phyloP scores from a whole-genome alignment of 2,113 vertebrate species.

The Prochilodus magdalenae region DNA sequence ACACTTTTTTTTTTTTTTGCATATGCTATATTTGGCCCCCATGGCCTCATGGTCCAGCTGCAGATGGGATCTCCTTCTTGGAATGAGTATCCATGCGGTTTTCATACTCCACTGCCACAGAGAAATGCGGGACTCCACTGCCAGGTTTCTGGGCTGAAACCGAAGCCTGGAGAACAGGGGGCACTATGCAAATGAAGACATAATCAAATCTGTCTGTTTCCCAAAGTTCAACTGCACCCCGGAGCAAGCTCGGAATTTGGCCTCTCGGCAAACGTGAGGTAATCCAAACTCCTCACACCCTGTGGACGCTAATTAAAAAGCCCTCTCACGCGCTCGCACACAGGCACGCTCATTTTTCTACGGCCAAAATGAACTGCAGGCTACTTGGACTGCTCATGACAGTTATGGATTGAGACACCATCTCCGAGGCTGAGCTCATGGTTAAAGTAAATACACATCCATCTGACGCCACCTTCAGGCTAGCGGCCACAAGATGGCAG shows the following conservation, averaged over 20 bases:
- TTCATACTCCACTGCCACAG: constrained; percentile 61
- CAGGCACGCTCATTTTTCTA: neutral
- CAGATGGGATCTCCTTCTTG: constrained; percentile 57
- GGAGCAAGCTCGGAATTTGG: constrained; percentile 41
- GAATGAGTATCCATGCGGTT: constrained; percentile 61
- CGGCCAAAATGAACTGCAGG: neutral
- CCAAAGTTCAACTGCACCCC: constrained; percentile 61
- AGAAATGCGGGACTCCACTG: constrained; percentile 58
- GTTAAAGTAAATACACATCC: neutral
- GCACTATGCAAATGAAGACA: constrained; percentile 60
- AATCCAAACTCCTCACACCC: constrained; percentile 46
- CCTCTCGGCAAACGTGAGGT: constrained; percentile 31
- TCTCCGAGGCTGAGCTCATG: neutral
- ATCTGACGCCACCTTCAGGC: neutral
- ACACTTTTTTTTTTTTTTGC: constrained; percentile 19
- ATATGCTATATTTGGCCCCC: constrained; percentile 34
- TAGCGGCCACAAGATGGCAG: constrained; percentile 62
- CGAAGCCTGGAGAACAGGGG: constrained; percentile 33
- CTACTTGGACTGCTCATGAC: neutral
- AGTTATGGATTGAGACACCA: constrained; percentile 11
- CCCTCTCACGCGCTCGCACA: neutral
- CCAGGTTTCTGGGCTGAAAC: constrained; percentile 54
- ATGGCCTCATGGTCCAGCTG: constrained; percentile 45
- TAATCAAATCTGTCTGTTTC: constrained; percentile 61
- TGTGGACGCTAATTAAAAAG: constrained; percentile 37